Evolutionary conservation across 2,888 invertebrate genomes (phyloP), one percentile per base, ranked within the genome.

Genomic region (Lasioglossum calceatum): DNA sequence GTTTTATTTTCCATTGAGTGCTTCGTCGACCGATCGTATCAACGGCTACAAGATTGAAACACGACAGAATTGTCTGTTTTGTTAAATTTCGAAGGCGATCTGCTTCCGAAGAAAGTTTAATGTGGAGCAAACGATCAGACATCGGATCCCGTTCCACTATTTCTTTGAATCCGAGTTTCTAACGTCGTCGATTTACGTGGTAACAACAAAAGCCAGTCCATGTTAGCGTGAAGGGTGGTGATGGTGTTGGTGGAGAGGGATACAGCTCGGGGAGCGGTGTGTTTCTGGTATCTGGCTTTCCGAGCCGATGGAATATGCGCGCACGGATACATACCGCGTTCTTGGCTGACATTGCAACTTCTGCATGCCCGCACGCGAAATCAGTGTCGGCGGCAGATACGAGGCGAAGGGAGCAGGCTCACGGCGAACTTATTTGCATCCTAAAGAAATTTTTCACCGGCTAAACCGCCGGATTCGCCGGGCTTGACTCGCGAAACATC

Each of bases 361-460:
- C 73, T 67, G 79, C 76, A 73, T 77, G 61, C 54, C 67, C 70
- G 81, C 47, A 42, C 77, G 44, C 70, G 77, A 77, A 82, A 77
- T 77, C 70, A 82, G 77, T 39, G 71, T 82, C 47, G 44, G 71
- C 39, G 44, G 77, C 50, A 61, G 64, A 64, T 64, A 74, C 70
- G 78, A 23, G 39, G 44, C 42, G 39, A 70, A 70, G 19, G 44
- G 32, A 47, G 44, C 44, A 14, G 50, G 76, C 58, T 67, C 72
- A 14, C 50, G n/a, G 75, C 10, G 54, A 36, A 79, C 47, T 72
- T 79, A 76, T 82, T 79, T 78, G 75, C 82, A 71, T 82, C 71
- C 67, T 32, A 83, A 82, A 83, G 72, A 76, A 83, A 79, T 83
- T 75, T 79, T 76, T 79, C 78, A 64, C 76, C 32, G 77, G 67